Percentiles rank a stretch among this genome's conserved stretches.
phyloP scores from a whole-genome alignment of 2,797 vertebrate genomes.

The Percopsis omiscomaycus region DNA sequence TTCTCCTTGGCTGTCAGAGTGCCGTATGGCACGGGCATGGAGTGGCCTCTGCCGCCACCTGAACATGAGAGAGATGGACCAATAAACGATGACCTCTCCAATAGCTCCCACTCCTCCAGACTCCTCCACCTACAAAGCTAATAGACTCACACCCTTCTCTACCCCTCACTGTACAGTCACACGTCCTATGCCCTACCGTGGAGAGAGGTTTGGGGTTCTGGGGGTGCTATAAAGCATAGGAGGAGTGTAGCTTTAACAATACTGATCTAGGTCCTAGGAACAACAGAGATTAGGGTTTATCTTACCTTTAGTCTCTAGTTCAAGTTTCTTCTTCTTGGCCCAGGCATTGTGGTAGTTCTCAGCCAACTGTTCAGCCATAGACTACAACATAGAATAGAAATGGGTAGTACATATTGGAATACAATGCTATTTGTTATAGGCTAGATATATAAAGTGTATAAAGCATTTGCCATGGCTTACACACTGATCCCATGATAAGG shows the following conservation, averaged over 20 bases:
- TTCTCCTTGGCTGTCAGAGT: conserved; percentile 89
- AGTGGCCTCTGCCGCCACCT: conserved; percentile 84
- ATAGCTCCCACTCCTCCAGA: no score
- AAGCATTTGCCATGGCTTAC: conserved; percentile 74
- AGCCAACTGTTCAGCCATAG: conserved; percentile 93
- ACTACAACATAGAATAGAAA: conserved; percentile 64
- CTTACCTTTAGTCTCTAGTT: conserved; percentile 90
- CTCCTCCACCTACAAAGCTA: no score
- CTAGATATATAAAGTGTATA: not conserved
- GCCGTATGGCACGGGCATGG: conserved; percentile 86
- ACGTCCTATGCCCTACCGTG: no score
- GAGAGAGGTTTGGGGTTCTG: no score
- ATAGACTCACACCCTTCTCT: no score
- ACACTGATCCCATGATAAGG: conserved; percentile 89
- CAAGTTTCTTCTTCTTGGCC: conserved; percentile 90
- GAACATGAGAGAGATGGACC: conserved; percentile 19
- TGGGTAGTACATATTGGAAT: not conserved
- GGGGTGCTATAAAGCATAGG: not conserved
- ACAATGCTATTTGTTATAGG: not conserved
- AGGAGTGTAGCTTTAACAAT: not conserved
- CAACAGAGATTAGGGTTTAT: not conserved
- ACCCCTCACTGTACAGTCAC: no score
- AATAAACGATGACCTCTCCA: conserved; percentile 3
- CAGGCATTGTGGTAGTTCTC: conserved; percentile 95
- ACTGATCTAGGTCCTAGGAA: not conserved